Evolutionary conservation across 2,888 invertebrate genomes (phyloP).

Genomic region (Tetragonula carbonaria): DNA sequence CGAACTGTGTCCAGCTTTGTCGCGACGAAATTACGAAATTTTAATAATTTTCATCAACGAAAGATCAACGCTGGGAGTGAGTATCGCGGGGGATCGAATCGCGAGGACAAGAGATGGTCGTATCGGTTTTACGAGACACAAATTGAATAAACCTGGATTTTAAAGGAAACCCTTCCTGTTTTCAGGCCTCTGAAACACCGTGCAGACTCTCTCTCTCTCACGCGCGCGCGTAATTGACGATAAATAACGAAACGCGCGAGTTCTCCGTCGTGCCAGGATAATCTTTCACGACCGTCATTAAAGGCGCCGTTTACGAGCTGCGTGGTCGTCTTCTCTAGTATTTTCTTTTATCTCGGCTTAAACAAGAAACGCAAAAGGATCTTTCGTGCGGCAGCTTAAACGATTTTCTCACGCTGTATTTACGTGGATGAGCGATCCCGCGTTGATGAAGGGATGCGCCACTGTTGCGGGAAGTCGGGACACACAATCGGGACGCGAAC

Average conservation of each 20-base stretch:
- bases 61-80: too few species aligned
- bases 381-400: conserved; percentile 67
- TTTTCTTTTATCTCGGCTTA: conserved; percentile 70
- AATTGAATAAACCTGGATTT: conserved; percentile 28
- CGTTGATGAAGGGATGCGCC: conserved; percentile 62
- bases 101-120: background rate
- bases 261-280: conserved; percentile 41
- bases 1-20: background rate
- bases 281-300: conserved; percentile 62
- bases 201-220: background rate
- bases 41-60: conserved; percentile 8
- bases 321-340: conserved; percentile 51
- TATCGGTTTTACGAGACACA: conserved; percentile 6
- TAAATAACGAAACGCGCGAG: conserved; percentile 56
- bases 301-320: conserved; percentile 59
- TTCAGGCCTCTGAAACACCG: background rate
- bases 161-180: background rate
- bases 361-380: conserved; percentile 69
- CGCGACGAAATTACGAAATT: background rate
- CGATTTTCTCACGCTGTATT: conserved; percentile 71
- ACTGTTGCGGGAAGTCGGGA: conserved; percentile 33
- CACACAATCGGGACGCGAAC: conserved; percentile 54
- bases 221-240: conserved; percentile 46
- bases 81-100: background rate
- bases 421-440: conserved; percentile 68